These are phyloP conservation scores for Drosophila sp. DNA, from an alignment of 1,140 invertebrate genomes.

Conservation along the genomic window DNA sequence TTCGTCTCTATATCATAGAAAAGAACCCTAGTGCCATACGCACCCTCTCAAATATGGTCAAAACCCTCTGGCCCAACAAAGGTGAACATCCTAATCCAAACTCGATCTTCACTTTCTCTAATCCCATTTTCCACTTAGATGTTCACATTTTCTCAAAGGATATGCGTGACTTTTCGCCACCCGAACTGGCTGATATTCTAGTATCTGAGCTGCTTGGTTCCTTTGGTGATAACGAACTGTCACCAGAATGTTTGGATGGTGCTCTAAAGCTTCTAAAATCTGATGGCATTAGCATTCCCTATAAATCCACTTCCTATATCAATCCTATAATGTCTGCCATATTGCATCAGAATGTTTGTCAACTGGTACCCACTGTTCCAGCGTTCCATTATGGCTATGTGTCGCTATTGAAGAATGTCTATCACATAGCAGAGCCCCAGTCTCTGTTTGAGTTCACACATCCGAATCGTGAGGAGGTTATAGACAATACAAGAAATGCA, in stretches of 20 bases:
- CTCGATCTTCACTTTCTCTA: not conserved
- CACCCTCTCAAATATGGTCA: constrained; percentile 91
- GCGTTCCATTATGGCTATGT: constrained; percentile 89
- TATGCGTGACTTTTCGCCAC: constrained; percentile 93
- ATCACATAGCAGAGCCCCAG: constrained; percentile 91
- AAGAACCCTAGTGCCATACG: constrained; percentile 99
- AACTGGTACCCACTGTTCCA: constrained; percentile 37
- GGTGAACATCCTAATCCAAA: constrained; percentile 65
- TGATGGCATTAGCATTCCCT: constrained; percentile 96
- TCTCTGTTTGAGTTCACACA: constrained; percentile 94
- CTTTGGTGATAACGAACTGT: constrained; percentile 99
- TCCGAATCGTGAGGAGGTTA: constrained; percentile 88
- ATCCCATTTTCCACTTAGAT: constrained; percentile 39
- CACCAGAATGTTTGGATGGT: constrained; percentile 98
- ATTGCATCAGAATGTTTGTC: constrained; percentile 84
- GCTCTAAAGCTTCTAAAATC: constrained; percentile 94
- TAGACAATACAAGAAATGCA: constrained; percentile 91
- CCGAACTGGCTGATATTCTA: constrained; percentile 96
- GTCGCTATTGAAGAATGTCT: constrained; percentile 95
- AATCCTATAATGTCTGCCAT: constrained; percentile 88
- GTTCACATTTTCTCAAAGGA: constrained; percentile 92
- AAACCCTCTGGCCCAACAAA: constrained; percentile 91
- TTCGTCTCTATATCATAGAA: constrained; percentile 96
- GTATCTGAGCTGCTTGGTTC: constrained; percentile 98
- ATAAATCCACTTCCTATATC: constrained; percentile 95